phyloP scores from a whole-genome alignment of 2,888 invertebrate species.

The Rapana venosa region DNA sequence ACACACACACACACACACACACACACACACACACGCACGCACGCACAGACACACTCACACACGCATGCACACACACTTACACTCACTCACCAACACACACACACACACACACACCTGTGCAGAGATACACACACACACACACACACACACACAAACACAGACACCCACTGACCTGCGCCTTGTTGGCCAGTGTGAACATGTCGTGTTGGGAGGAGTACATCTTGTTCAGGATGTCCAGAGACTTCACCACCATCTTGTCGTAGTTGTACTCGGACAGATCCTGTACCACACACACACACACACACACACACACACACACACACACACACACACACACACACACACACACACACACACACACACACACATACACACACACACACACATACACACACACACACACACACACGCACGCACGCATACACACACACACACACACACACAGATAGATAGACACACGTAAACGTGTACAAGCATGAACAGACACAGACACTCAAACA shows the following conservation, averaged over 20 bases:
- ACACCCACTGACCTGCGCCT: constrained; percentile 69
- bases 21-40: not conserved
- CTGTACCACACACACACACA: constrained; percentile 63
- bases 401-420: too few relatives aligned
- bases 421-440: not conserved
- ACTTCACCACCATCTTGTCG: constrained; percentile 76
- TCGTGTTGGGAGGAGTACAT: constrained; percentile 76
- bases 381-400: too few relatives aligned
- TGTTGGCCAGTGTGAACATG: constrained; percentile 74
- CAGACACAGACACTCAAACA: not conserved
- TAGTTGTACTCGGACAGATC: constrained; percentile 77
- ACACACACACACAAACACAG: not conserved
- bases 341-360: not conserved
- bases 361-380: too few relatives aligned
- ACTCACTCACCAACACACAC: too few relatives aligned
- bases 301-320: too few relatives aligned
- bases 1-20: not conserved
- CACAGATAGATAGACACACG: not conserved
- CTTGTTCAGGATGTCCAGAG: constrained; percentile 76
- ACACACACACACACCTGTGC: too few relatives aligned
- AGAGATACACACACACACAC: not conserved
- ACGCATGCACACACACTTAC: not conserved
- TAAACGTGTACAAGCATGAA: too few relatives aligned
- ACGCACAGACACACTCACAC: not conserved
- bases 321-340: too few relatives aligned